A percentile compares a stretch with the other conserved stretches of the same genome.
Evolutionary conservation across 2,888 invertebrate species (phyloP).

Genomic region (Megaustenia siamemsis): DNA sequence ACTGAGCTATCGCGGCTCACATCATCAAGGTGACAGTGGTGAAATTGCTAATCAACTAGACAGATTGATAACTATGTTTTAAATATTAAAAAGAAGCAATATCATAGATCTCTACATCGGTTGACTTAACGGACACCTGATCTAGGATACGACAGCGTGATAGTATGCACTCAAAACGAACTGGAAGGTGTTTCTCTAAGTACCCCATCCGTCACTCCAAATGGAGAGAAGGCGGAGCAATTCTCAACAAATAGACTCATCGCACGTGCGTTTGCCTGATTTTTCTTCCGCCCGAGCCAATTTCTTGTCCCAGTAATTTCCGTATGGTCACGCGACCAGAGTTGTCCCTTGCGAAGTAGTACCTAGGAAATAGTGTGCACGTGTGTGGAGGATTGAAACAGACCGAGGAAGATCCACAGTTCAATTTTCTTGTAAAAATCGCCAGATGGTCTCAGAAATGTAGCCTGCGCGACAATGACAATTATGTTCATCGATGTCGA

Average conservation of each 20-base stretch:
- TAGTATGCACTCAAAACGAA: constrained; percentile 8
- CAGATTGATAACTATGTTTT: too few relatives aligned
- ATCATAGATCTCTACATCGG: too few relatives aligned
- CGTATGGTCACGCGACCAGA: constrained; percentile 35
- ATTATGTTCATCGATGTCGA: not conserved
- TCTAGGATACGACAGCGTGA: not conserved
- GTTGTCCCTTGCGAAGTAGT: constrained; percentile 28
- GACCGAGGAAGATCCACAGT: not conserved
- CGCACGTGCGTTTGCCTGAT: constrained; percentile 34
- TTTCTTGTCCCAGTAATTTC: constrained; percentile 54
- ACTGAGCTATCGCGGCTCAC: too few relatives aligned
- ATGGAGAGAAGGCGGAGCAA: constrained; percentile 39
- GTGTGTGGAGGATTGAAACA: not conserved
- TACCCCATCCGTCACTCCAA: constrained; percentile 1
- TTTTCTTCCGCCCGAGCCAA: constrained; percentile 48
- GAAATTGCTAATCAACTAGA: too few relatives aligned
- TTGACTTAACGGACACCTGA: not conserved
- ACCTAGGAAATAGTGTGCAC: constrained; percentile 34
- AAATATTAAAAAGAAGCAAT: too few relatives aligned
- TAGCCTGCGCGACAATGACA: not conserved
- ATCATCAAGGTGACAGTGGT: too few relatives aligned
- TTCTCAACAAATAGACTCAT: constrained; percentile 51
- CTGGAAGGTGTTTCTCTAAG: constrained; percentile 30
- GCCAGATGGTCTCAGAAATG: too few relatives aligned
- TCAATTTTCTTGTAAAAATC: constrained; percentile 30